Conservation (phyloP, 2,113 vertebrate species). For the Girardinichthys multiradiatus region DNA sequence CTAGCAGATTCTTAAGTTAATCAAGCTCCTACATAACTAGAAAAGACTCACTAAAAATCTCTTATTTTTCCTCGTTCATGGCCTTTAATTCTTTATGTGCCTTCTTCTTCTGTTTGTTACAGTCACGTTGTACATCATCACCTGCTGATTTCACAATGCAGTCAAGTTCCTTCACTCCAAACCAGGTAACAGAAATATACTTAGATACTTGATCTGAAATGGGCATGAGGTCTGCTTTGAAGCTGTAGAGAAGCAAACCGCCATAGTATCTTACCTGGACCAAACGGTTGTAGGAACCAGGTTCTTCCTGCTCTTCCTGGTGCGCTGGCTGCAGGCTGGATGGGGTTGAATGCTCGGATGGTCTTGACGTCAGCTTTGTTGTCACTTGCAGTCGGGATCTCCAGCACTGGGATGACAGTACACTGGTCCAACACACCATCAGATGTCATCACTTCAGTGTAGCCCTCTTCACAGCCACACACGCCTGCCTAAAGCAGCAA, state of each 20-base stretch:
- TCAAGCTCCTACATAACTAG: background rate
- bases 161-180: too few species aligned
- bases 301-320: constrained; percentile 87
- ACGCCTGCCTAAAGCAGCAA: constrained; percentile 81
- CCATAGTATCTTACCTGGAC: constrained; percentile 67
- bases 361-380: constrained; percentile 94
- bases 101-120: too few species aligned
- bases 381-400: constrained; percentile 90
- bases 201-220: too few species aligned
- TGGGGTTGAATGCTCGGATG: constrained; percentile 91
- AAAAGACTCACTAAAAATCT: background rate
- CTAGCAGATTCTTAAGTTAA: too few species aligned
- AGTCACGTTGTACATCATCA: too few species aligned
- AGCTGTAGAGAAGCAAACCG: background rate
- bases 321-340: constrained; percentile 83
- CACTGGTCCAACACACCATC: constrained; percentile 92
- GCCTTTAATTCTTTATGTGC: too few species aligned
- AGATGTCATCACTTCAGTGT: constrained; percentile 95
- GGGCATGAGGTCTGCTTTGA: too few species aligned
- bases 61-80: background rate
- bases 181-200: too few species aligned
- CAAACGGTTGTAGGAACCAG: constrained; percentile 97
- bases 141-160: too few species aligned
- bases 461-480: constrained; percentile 94
- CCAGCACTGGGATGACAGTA: constrained; percentile 92